These are phyloP conservation scores for Plectrocnemia conspersa DNA, from an alignment of 1,140 invertebrate species.

Conservation along the genomic window DNA sequence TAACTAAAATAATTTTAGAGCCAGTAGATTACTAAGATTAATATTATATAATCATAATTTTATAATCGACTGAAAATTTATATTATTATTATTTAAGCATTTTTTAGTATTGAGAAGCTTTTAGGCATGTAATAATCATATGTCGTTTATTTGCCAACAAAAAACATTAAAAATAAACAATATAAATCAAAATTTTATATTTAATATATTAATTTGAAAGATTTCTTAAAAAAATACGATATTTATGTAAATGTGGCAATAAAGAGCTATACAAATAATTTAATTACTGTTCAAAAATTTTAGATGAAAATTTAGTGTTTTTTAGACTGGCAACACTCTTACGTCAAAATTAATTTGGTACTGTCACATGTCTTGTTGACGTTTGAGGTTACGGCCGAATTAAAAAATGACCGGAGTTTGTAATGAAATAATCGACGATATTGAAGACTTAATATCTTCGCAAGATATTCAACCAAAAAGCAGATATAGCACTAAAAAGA, in stretches of 20 bases:
- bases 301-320: neutral
- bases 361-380: neutral
- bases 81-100: neutral
- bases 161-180: neutral
- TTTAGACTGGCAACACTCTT: neutral
- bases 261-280: neutral
- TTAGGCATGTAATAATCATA: neutral
- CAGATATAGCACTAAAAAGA: conserved; percentile 63
- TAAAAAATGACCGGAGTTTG: conserved; percentile 13
- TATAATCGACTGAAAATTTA: too few species aligned
- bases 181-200: neutral
- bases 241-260: neutral
- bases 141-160: too few species aligned
- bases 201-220: neutral
- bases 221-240: neutral
- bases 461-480: conserved; percentile 73
- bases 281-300: too few species aligned
- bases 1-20: too few species aligned
- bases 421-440: conserved; percentile 51
- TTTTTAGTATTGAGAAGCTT: neutral
- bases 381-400: conserved; percentile 3
- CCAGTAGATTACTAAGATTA: too few species aligned
- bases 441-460: conserved; percentile 74
- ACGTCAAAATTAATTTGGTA: neutral
- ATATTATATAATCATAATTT: too few species aligned